Percentiles rank a stretch among this genome's conserved stretches.
phyloP scores from a whole-genome alignment of 2,113 vertebrate genomes.

The Actinemys pallida region DNA sequence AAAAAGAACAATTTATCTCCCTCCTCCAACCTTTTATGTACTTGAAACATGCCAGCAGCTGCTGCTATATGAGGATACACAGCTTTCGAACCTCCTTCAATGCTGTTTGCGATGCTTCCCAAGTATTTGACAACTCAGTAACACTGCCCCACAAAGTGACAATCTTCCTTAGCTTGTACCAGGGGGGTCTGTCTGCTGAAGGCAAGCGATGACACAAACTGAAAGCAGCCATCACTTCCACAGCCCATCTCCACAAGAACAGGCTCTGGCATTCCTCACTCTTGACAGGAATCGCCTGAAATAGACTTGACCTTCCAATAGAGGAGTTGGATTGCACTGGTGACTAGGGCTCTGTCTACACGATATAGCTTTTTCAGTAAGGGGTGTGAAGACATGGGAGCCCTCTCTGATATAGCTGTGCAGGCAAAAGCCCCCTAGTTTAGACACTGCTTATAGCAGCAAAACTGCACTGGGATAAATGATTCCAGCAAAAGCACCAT shows the following conservation, averaged over 20 bases:
- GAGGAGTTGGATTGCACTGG: background rate
- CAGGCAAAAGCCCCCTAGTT: background rate
- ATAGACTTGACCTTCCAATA: background rate
- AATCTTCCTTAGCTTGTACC: background rate
- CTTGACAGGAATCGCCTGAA: background rate
- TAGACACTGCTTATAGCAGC: background rate
- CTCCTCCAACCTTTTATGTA: too few relatives aligned
- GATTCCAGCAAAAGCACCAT: background rate
- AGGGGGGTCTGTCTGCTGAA: background rate
- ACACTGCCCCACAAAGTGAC: background rate
- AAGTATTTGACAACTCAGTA: fast-evolving
- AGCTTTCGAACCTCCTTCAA: too few relatives aligned
- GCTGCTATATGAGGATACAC: background rate
- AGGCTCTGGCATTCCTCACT: background rate
- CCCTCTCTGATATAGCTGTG: background rate
- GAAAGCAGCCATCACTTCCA: background rate
- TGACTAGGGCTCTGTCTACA: background rate
- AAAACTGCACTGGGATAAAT: background rate
- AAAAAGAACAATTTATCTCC: too few relatives aligned
- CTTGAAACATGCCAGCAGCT: background rate
- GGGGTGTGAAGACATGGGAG: background rate
- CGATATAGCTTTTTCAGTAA: background rate
- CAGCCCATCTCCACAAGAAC: background rate
- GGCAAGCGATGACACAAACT: background rate
- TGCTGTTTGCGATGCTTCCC: background rate